Percentiles rank a stretch among this genome's conserved stretches.
Conservation (phyloP, 53 echinoderm and acorn worm genomes). For the Mesocentrotus franciscanus region DNA sequence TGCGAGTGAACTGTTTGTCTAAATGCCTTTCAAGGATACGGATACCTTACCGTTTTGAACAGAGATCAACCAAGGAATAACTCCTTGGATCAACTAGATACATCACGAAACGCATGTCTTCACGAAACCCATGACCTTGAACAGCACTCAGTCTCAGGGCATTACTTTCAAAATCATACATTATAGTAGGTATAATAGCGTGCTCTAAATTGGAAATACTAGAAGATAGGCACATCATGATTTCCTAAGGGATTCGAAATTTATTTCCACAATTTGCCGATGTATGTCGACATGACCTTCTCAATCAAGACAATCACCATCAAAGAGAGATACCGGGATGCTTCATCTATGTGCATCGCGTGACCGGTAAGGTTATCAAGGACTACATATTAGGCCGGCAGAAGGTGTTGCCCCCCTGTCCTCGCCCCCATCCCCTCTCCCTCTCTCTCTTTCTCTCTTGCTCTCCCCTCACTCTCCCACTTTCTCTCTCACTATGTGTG, state of each 20-base stretch:
- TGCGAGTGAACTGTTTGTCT: neutral
- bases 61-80: too few species aligned
- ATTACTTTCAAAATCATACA: neutral
- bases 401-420: too few species aligned
- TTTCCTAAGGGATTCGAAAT: constrained; percentile 20
- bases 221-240: neutral
- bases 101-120: neutral
- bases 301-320: neutral
- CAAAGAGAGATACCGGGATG: neutral
- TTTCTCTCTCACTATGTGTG: neutral
- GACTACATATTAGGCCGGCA: too few species aligned
- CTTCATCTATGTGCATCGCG: neutral
- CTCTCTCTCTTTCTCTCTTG: neutral
- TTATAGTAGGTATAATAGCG: too few species aligned
- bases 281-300: neutral
- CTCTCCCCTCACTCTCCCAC: neutral
- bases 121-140: neutral
- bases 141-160: neutral
- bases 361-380: neutral
- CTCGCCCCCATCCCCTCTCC: neutral
- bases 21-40: neutral
- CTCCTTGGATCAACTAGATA: neutral
- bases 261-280: neutral
- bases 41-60: neutral
- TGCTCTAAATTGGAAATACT: neutral